Percentiles rank a stretch among this genome's conserved stretches.
Evolutionary conservation across 2,888 invertebrate genomes (phyloP).

Genomic region (Deilephila porcellus): DNA sequence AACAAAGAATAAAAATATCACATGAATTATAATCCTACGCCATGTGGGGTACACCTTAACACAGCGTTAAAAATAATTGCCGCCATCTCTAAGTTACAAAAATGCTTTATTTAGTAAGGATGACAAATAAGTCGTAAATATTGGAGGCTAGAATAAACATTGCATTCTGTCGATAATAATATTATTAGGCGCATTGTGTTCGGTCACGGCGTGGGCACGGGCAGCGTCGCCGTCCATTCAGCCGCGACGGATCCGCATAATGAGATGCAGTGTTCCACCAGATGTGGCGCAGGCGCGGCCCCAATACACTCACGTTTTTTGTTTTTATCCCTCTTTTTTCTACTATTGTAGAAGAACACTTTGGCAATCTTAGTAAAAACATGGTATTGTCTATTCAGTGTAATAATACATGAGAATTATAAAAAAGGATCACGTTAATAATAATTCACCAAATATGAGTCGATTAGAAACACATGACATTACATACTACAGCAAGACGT

Average conservation of each 20-base stretch:
- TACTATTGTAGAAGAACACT: constrained; percentile 42
- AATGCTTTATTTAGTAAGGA: constrained; percentile 12
- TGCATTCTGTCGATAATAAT: constrained; percentile 51
- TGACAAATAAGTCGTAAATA: constrained; percentile 25
- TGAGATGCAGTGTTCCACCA: constrained; percentile 80
- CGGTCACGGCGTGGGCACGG: constrained; percentile 56
- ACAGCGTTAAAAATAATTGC: constrained; percentile 5
- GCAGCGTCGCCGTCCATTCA: constrained; percentile 58
- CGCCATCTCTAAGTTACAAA: background rate
- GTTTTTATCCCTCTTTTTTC: constrained; percentile 58
- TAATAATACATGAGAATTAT: background rate
- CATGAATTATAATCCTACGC: background rate
- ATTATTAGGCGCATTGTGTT: constrained; percentile 59
- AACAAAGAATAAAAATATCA: background rate
- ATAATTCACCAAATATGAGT: background rate
- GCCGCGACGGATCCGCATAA: constrained; percentile 77
- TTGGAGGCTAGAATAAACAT: constrained; percentile 39
- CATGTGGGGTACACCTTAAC: constrained; percentile 5
- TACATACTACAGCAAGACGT: no score
- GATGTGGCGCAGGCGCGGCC: constrained; percentile 82
- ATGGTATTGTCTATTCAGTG: background rate
- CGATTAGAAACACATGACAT: no score
- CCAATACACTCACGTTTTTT: constrained; percentile 68
- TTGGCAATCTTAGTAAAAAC: constrained; percentile 38
- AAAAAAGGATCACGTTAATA: background rate